Evolutionary conservation across 2,113 vertebrate species (phyloP).

Genomic region (Nannospalax galili): DNA sequence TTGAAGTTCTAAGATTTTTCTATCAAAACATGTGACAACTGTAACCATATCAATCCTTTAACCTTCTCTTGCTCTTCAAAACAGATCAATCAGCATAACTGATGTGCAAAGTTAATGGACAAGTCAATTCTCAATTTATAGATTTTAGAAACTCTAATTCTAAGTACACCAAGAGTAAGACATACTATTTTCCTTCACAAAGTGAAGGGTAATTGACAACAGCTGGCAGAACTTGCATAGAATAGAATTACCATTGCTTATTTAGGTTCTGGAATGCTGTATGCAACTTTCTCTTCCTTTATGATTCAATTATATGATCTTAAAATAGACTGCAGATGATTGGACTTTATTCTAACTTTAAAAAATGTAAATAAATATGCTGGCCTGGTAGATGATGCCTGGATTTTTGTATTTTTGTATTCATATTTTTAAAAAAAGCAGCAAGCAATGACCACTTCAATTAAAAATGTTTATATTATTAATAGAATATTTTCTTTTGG

Average conservation of each 20-base stretch:
- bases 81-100: background rate
- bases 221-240: background rate
- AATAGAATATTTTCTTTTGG: background rate
- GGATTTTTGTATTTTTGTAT: background rate
- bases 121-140: background rate
- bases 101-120: background rate
- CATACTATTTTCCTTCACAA: background rate
- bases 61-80: background rate
- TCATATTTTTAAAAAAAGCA: background rate
- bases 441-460: background rate
- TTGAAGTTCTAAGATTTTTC: constrained; percentile 16
- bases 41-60: background rate
- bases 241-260: background rate
- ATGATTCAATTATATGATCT: background rate
- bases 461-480: background rate
- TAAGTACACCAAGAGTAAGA: background rate
- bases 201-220: background rate
- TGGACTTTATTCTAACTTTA: background rate
- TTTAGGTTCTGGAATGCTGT: background rate
- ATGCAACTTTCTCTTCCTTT: background rate
- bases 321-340: background rate
- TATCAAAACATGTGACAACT: background rate
- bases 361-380: background rate
- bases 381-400: background rate
- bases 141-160: background rate